Evolutionary conservation across 1,140 invertebrate genomes (phyloP).

Genomic region (Platorchestia sp.): DNA sequence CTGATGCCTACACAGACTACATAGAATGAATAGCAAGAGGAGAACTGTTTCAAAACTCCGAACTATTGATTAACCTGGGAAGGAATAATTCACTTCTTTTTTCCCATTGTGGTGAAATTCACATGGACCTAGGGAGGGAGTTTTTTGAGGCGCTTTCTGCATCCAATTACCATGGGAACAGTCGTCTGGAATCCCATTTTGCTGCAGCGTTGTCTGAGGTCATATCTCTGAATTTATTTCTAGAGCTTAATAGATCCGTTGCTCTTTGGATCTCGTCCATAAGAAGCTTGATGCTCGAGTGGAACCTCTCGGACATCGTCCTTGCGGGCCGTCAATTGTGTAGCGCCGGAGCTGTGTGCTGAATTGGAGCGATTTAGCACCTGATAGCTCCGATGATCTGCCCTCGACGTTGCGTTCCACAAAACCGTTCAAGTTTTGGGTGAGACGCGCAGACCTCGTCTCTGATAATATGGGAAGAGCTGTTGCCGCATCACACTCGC

Average conservation of each 20-base stretch:
- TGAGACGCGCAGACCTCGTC: not conserved
- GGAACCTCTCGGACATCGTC: constrained; percentile 8
- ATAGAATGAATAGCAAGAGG: too few species aligned
- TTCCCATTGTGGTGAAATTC: not conserved
- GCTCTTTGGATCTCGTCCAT: constrained; percentile 6
- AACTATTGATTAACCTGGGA: too few species aligned
- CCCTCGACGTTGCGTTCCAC: not conserved
- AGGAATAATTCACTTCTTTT: not conserved
- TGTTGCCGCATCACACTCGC: not conserved
- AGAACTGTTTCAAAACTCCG: too few species aligned
- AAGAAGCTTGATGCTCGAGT: not conserved
- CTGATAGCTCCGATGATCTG: not conserved
- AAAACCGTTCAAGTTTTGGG: not conserved
- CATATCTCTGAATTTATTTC: not conserved
- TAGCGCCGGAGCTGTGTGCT: not conserved
- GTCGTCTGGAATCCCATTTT: not conserved
- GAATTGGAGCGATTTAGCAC: constrained; percentile 11
- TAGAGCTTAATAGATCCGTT: not conserved
- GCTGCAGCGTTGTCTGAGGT: not conserved
- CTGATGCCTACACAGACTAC: too few species aligned
- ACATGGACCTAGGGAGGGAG: not conserved
- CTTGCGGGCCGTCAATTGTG: not conserved
- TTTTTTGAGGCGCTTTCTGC: not conserved
- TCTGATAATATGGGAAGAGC: not conserved
- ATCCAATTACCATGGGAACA: not conserved